Evolutionary conservation across 2,113 vertebrate genomes (phyloP), one percentile per base, ranked within the genome.

Genomic region (cat (Felis catus)): DNA sequence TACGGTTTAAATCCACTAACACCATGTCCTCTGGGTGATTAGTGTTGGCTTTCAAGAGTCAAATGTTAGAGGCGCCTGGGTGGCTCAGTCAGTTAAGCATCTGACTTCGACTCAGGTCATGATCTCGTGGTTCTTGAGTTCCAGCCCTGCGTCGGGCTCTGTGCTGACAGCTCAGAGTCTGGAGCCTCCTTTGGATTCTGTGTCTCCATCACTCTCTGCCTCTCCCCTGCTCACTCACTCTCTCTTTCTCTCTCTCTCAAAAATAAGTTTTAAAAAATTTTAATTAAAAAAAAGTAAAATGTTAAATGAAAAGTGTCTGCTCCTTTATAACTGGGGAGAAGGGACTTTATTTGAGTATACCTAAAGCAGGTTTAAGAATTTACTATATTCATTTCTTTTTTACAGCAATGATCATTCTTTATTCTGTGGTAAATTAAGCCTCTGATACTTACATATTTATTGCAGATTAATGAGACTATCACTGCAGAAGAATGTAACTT

Each of bases 341-440:
- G 29, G 68, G 11, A 41, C 36, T 87, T 70, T 18, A 33, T 13
- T 66, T 53, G 3, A 39, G 29, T 73, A 19, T 86, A 31, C 81
- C 29, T 94, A 45, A 91, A 87, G 71, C 7, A 55, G 25, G 61
- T 58, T 76, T 76, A 73, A 86, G 83, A 70, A 58, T 73, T 91
- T 94, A 79, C 36, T n/a, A 3, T 84, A 61, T 89, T 93, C 29
- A 36, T 94, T 86, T 66, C 7, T 51, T 74, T 93, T 76, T 89
- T 86, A 41, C 39, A 88, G 23, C 27, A 95, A 5, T 76, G 58
- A 68, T 89, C 45, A 58, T 0, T 81, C 14, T 82, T 97, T 29
- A 81, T 88, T 95, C 45, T 95, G 2, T 94, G 51, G 48, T 66
- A 86, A 73, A 92, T 91, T 55, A 95, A 86, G 13, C 33, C 21